Conservation (phyloP, 1,140 invertebrate species). For the Ceratitis capitata region DNA sequence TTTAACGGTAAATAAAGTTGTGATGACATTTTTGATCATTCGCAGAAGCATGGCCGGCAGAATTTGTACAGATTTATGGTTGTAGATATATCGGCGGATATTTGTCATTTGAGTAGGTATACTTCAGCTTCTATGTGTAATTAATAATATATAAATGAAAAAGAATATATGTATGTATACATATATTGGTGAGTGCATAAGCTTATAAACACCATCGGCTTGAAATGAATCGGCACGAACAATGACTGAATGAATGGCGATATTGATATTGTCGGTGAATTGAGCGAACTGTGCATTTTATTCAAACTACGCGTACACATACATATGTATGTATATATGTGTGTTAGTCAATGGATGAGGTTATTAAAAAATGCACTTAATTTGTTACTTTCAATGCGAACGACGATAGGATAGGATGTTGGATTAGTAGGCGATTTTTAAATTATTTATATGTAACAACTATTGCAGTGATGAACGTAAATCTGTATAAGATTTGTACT, state of each 20-base stretch:
- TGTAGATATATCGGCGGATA: too few species aligned
- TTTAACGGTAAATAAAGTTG: too few species aligned
- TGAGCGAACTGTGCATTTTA: not conserved
- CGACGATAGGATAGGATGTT: not conserved
- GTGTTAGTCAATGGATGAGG: not conserved
- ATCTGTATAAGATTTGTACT: not conserved
- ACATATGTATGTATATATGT: not conserved
- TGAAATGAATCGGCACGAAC: not conserved
- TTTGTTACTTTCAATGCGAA: not conserved
- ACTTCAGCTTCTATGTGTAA: too few species aligned
- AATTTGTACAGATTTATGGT: too few species aligned
- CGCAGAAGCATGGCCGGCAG: too few species aligned
- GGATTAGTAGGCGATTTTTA: conserved; percentile 10
- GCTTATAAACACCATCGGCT: too few species aligned
- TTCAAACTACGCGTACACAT: not conserved
- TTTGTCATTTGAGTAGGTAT: too few species aligned
- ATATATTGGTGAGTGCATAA: too few species aligned
- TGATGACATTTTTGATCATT: too few species aligned
- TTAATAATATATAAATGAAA: too few species aligned
- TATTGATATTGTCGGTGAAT: not conserved
- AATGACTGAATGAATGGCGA: not conserved
- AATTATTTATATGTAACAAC: not conserved
- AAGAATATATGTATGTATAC: too few species aligned
- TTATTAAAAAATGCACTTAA: not conserved
- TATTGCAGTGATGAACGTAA: not conserved